A percentile compares a stretch with the other conserved stretches of the same genome.
Evolutionary conservation across 2,888 invertebrate genomes (phyloP).

Genomic region (Euphydryas editha): DNA sequence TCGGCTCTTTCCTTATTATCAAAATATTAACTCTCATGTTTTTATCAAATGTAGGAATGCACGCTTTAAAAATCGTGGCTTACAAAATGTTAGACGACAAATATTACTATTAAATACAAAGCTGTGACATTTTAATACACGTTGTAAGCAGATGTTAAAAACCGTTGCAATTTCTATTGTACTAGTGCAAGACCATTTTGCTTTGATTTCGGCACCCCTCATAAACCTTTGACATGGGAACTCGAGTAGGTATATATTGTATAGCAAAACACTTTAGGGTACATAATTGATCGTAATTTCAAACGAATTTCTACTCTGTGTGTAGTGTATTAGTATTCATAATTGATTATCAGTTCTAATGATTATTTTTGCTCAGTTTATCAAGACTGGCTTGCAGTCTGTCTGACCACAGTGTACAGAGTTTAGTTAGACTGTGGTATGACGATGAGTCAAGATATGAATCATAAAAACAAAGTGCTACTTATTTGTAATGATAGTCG

Average conservation of each 20-base stretch:
- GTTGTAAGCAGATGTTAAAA: constrained; percentile 75
- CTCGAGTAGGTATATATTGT: constrained; percentile 9
- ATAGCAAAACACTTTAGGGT: constrained; percentile 5
- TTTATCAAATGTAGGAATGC: background rate
- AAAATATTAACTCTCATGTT: background rate
- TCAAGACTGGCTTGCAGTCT: constrained; percentile 52
- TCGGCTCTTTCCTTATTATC: constrained; percentile 50
- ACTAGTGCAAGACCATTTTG: constrained; percentile 58
- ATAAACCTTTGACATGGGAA: constrained; percentile 46
- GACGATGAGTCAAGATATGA: constrained; percentile 67
- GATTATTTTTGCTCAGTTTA: constrained; percentile 22
- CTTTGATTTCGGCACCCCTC: constrained; percentile 74
- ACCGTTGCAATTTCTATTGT: constrained; percentile 80
- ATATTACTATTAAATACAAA: constrained; percentile 16
- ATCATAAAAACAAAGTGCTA: constrained; percentile 50
- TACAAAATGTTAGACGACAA: constrained; percentile 6
- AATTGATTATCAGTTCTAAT: constrained; percentile 17
- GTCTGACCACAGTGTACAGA: too few relatives aligned
- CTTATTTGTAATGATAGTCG: constrained; percentile 29
- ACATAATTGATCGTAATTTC: background rate
- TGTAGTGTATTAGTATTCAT: background rate
- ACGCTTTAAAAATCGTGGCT: background rate
- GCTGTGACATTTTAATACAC: constrained; percentile 33
- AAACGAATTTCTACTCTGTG: background rate
- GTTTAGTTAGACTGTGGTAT: too few relatives aligned